phyloP scores from a whole-genome alignment of 2,888 invertebrate genomes.

The Parelbella ahira region DNA sequence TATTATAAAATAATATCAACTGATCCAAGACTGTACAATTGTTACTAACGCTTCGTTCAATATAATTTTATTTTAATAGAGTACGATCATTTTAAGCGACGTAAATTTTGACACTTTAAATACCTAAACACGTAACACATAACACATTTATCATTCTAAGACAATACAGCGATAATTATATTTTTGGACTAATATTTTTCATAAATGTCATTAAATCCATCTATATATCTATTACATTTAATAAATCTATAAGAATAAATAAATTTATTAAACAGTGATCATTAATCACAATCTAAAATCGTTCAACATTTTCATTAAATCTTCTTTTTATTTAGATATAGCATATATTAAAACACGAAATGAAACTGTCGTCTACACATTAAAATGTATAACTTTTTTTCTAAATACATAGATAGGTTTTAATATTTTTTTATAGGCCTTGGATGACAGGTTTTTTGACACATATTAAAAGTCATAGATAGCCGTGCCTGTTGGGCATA shows the following conservation, averaged over 20 bases:
- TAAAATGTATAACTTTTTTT: not conserved
- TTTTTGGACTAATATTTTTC: conserved; percentile 1
- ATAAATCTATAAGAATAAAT: conserved; percentile 15
- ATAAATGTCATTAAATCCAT: conserved; percentile 15
- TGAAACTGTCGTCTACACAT: conserved; percentile 2
- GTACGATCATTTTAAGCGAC: too few species aligned
- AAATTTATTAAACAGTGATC: conserved; percentile 18
- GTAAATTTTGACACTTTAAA: too few species aligned
- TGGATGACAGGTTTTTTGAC: not conserved
- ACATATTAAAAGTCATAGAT: too few species aligned
- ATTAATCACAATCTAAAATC: conserved; percentile 21
- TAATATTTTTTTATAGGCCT: too few species aligned
- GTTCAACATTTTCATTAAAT: conserved; percentile 14
- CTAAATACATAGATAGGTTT: conserved; percentile 5
- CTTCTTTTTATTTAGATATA: conserved; percentile 1
- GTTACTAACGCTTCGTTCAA: too few species aligned
- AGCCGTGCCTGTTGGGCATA: too few species aligned
- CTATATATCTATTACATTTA: conserved; percentile 11
- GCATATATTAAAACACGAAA: conserved; percentile 5
- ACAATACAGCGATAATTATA: conserved; percentile 11
- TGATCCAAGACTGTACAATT: not conserved
- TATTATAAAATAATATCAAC: not conserved
- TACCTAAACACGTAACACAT: too few species aligned
- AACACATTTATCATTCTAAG: too few species aligned
- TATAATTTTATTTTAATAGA: too few species aligned